Evolutionary conservation across 2,113 vertebrate species (phyloP), one percentile per base, ranked within the genome.

Genomic region (Melanerpes formicivorus): DNA sequence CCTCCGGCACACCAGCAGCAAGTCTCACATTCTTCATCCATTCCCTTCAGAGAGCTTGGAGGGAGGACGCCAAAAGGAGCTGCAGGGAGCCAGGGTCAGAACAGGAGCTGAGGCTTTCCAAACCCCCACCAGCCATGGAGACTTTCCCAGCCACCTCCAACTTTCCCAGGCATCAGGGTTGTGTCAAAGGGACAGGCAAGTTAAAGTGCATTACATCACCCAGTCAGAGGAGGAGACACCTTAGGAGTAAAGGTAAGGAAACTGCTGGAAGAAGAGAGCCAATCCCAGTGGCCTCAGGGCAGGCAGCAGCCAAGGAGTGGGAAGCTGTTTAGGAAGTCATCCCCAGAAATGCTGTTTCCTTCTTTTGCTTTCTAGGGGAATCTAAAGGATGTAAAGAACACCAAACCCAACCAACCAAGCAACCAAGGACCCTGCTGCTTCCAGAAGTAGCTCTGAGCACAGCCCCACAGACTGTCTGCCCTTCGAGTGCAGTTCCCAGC

Each of bases 141-240:
- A 73, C n/a, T 6, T 30, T 2, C 16, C 1, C 26, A 34, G 54
- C 62, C 46, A 78, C 65, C 63, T 46, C 80, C 62, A 74, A 69
- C 64, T 15, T 77, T 77, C 64, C n/a, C 70, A 16, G 60, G 30
- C 79, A 85, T 42, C 34, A 48, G 52, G 50, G 50, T 65, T 6
- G 4, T 10, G 50, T 54, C 34, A 40, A 26, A 92, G 48, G 84
- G 64, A 89, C 55, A 70, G 67, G 37, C 37, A 14, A 56, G 27
- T 86, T 94, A 85, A 94, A 95, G 95, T 96, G 94, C 94, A 58
- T 85, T 29, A 4, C 56, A 48, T 48, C 89, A 78, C 71, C 34
- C 4, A 2, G 32, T 25, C 62, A 52, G 74, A 82, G 84, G 18
- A 44, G 42, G 17, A 70, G 67, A 87, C 25, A 46, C 12, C 22